Base-by-base conservation (phyloP, 2,888 invertebrate species). In the Cacoxenus indagator region DNA sequence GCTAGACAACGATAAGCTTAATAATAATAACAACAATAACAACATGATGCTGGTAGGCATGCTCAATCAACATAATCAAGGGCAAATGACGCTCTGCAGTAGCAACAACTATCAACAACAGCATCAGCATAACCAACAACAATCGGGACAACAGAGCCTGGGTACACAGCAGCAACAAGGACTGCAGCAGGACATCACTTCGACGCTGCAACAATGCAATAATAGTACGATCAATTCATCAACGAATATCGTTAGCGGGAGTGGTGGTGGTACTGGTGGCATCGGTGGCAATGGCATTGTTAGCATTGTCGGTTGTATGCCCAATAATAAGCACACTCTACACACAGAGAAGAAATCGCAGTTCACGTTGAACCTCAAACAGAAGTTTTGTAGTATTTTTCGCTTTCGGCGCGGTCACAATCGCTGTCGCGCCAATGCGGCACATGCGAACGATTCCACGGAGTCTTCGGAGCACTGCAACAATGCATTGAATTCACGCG, bases 301-400 rank as follows among this genome's bases (percentile, higher is more conserved):
- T 46, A n/a, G 46, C 46, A 17, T 11, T 8, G 43, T 9, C 17
- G 19, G 19, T 17, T 48, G 57, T 31, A 59, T 59, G 19, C 59
- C 72, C n/a, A 81, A 79, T 67, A 83, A 81, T 59, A 87, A 85
- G 71, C 81, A 78, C 51, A 71, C 81, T 14, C 68, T 85, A 70
- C 82, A 84, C 27, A 75, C 76, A 37, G 87, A 91, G 65, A 93
- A 93, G 84, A 93, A 93, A 87, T 91, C 92, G 14, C 91, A 94
- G 77, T 91, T 95, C 84, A 93, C 94, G 4, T 87, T 92, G 68
- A 93, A 92, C 87, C 90, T 95, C 70, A 95, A 95, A 87, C 95
- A 95, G 85, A 94, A 94, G 61, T 91, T 96, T 83, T 95, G 95
- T 87, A 95, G 94, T 88, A 92, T 95, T 87, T 95, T 95, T 87